Percentiles rank a stretch among this genome's conserved stretches.
These are phyloP conservation scores for Microctenopoma stevenorrisi DNA, from an alignment of 2,797 vertebrate genomes.

Conservation along the genomic window DNA sequence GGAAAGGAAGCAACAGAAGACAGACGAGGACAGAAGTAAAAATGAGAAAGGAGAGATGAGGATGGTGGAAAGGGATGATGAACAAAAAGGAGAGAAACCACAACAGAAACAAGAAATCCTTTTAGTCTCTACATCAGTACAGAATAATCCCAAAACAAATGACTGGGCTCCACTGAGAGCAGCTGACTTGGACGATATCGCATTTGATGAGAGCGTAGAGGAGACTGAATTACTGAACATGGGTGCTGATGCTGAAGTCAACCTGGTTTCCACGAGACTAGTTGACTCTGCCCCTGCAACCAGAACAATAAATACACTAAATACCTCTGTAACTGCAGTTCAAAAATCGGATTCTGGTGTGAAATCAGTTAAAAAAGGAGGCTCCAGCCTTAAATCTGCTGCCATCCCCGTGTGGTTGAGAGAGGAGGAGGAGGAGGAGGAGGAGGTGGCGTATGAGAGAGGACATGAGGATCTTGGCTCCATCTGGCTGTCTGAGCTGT, in stretches of 20 bases:
- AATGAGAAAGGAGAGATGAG: neutral
- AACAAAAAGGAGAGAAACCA: conserved; percentile 11
- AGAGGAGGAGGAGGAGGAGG: conserved; percentile 60
- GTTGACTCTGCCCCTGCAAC: conserved; percentile 15
- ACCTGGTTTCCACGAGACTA: neutral
- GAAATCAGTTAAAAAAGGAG: conserved; percentile 35
- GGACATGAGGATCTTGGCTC: conserved; percentile 82
- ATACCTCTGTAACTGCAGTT: neutral
- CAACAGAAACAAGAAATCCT: neutral
- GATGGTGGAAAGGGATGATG: neutral
- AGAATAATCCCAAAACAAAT: conserved; percentile 28
- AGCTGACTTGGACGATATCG: conserved; percentile 72
- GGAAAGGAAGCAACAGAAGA: neutral
- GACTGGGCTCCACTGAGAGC: conserved; percentile 54
- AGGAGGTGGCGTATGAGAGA: conserved; percentile 80
- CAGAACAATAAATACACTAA: conserved; percentile 6
- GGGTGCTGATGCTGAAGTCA: neutral
- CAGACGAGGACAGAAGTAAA: neutral
- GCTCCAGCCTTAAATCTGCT: conserved; percentile 24
- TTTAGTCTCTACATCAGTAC: neutral
- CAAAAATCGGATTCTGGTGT: conserved; percentile 22
- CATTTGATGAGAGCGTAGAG: conserved; percentile 47
- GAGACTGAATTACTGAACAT: too few relatives aligned
- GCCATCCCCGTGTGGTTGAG: conserved; percentile 62
- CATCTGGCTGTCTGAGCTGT: conserved; percentile 80